These are phyloP conservation scores for Hirudo medicinalis DNA, from an alignment of 1,140 invertebrate species.

Conservation along the genomic window DNA sequence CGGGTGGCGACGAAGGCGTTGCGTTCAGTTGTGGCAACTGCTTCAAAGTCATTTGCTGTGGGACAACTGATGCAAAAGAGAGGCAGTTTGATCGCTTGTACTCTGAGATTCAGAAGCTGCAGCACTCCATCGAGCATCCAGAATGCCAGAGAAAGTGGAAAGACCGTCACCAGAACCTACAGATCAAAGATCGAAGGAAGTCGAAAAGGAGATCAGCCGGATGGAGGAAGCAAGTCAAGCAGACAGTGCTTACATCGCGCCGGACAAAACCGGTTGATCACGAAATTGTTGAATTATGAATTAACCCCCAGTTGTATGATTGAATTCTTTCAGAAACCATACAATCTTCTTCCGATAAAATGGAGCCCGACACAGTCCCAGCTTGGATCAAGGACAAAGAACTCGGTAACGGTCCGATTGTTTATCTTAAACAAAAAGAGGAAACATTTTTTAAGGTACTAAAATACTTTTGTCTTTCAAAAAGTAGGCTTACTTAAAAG, in stretches of 20 bases:
- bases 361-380: slow-evolving; percentile 9
- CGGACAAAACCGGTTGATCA: neutral
- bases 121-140: neutral
- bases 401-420: slow-evolving; percentile 14
- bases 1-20: neutral
- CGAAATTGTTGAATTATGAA: too few relatives aligned
- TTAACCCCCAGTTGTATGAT: too few relatives aligned
- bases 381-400: slow-evolving; percentile 11
- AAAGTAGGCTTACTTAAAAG: too few relatives aligned
- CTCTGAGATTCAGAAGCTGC: too few relatives aligned
- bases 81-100: neutral
- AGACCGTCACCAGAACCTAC: neutral
- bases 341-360: too few relatives aligned
- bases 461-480: too few relatives aligned
- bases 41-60: slow-evolving; percentile 8
- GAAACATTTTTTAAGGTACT: neutral
- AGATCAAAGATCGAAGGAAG: neutral
- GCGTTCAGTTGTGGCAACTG: neutral
- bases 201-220: too few relatives aligned
- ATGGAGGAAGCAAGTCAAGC: neutral
- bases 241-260: neutral
- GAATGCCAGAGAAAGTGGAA: neutral
- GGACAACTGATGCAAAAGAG: neutral
- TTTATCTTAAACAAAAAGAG: slow-evolving; percentile 9
- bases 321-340: too few relatives aligned